These are phyloP conservation scores for Caradrina kadenii DNA, from an alignment of 2,888 invertebrate genomes.

Conservation along the genomic window DNA sequence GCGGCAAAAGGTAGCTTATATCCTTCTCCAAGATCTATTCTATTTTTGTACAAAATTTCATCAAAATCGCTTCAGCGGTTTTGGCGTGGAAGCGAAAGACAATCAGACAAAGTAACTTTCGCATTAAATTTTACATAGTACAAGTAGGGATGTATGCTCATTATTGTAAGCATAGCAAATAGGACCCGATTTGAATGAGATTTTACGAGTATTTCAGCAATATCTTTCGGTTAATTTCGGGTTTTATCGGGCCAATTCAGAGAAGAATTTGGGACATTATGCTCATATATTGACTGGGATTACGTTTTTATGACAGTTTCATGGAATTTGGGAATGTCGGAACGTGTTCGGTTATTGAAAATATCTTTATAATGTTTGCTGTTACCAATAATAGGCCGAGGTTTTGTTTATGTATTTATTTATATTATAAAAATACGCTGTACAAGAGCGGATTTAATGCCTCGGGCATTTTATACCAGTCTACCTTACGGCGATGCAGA, in stretches of 20 bases:
- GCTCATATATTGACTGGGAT: constrained; percentile 44
- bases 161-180: constrained; percentile 53
- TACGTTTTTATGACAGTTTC: constrained; percentile 48
- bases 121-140: too few relatives aligned
- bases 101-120: too few relatives aligned
- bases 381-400: constrained; percentile 13
- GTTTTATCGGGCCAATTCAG: constrained; percentile 38
- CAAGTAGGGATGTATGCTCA: constrained; percentile 24
- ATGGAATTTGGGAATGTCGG: constrained; percentile 18
- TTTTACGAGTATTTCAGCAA: constrained; percentile 40
- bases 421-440: too few relatives aligned
- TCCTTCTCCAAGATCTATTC: too few relatives aligned
- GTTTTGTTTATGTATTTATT: too few relatives aligned
- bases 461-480: too few relatives aligned
- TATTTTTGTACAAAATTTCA: too few relatives aligned
- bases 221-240: constrained; percentile 51
- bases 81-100: too few relatives aligned
- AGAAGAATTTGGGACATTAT: constrained; percentile 52
- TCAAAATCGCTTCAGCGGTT: too few relatives aligned
- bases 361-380: constrained; percentile 21
- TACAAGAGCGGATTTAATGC: too few relatives aligned
- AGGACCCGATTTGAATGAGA: constrained; percentile 48
- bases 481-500: too few relatives aligned
- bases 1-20: too few relatives aligned
- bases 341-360: constrained; percentile 35